A percentile compares a stretch with the other conserved stretches of the same genome.
Evolutionary conservation across 1,140 invertebrate genomes (phyloP).

Genomic region (Ceratosolen solmsi): DNA sequence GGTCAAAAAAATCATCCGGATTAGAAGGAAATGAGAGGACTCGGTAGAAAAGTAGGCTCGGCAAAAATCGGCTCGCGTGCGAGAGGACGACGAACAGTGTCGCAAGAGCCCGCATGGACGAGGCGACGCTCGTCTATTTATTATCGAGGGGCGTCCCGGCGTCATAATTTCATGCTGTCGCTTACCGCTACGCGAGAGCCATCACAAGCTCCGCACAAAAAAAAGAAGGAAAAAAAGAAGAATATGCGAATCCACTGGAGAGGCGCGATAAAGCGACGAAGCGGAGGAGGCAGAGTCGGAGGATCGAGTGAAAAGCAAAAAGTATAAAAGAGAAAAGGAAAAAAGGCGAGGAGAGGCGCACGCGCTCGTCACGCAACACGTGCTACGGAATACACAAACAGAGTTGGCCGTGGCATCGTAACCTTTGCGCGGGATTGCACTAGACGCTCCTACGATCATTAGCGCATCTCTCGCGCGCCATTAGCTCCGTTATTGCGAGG

Average conservation of each 20-base stretch:
- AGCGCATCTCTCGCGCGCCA: conserved; percentile 52
- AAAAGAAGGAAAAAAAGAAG: background rate
- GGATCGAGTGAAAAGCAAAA: background rate
- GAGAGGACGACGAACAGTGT: background rate
- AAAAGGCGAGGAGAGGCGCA: background rate
- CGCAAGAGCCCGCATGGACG: background rate
- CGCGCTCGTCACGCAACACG: conserved; percentile 12
- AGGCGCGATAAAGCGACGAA: background rate
- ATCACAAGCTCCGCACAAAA: background rate
- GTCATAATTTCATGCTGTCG: conserved; percentile 30
- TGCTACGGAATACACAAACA: conserved; percentile 52
- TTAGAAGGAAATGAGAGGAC: background rate
- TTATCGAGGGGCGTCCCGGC: conserved; percentile 15
- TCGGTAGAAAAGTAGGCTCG: no score
- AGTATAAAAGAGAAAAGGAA: background rate
- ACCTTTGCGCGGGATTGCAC: conserved; percentile 55
- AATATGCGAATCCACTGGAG: background rate
- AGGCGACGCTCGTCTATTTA: background rate
- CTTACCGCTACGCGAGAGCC: background rate
- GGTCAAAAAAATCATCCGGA: background rate
- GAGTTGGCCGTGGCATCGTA: conserved; percentile 60
- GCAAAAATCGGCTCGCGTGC: background rate
- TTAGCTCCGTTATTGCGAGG: no score
- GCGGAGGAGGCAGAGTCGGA: background rate
- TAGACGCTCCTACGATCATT: conserved; percentile 11